Conservation (phyloP, 2,113 vertebrate genomes). For the Serinus canaria region DNA sequence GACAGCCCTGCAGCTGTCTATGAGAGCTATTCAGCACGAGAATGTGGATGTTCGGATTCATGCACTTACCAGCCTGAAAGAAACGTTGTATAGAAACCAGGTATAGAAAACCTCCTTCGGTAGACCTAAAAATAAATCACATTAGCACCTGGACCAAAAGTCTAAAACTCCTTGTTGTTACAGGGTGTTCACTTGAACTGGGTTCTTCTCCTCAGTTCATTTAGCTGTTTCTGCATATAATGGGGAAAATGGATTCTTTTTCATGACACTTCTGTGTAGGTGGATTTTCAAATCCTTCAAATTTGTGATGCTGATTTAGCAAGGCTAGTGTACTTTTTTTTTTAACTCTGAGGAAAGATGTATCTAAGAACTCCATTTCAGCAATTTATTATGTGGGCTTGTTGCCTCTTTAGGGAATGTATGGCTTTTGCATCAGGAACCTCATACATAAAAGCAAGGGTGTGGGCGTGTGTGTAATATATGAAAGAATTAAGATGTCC, state of each 20-base stretch:
- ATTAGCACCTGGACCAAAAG: neutral
- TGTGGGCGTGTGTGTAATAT: neutral
- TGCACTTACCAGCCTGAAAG: slow-evolving; percentile 91
- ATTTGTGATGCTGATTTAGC: neutral
- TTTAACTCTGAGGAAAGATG: neutral
- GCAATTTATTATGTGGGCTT: neutral
- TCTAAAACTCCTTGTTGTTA: neutral
- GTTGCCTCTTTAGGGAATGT: neutral
- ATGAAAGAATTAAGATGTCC: neutral
- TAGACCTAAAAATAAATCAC: neutral
- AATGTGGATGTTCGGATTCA: slow-evolving; percentile 96
- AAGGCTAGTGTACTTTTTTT: neutral
- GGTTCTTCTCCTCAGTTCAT: neutral
- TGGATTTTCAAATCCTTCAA: neutral
- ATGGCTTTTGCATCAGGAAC: neutral
- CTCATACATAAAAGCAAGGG: neutral
- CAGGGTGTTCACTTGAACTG: neutral
- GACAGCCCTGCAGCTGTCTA: slow-evolving; percentile 87
- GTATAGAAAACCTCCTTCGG: slow-evolving; percentile 56
- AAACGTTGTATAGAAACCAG: slow-evolving; percentile 94
- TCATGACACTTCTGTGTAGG: neutral
- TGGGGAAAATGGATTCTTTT: neutral
- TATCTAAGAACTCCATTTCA: neutral
- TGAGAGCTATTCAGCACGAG: slow-evolving; percentile 95
- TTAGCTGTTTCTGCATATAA: neutral